A percentile compares a stretch with the other conserved stretches of the same genome.
These are phyloP conservation scores for Antechinus flavipes DNA, from an alignment of 2,113 vertebrate genomes.

Conservation along the genomic window DNA sequence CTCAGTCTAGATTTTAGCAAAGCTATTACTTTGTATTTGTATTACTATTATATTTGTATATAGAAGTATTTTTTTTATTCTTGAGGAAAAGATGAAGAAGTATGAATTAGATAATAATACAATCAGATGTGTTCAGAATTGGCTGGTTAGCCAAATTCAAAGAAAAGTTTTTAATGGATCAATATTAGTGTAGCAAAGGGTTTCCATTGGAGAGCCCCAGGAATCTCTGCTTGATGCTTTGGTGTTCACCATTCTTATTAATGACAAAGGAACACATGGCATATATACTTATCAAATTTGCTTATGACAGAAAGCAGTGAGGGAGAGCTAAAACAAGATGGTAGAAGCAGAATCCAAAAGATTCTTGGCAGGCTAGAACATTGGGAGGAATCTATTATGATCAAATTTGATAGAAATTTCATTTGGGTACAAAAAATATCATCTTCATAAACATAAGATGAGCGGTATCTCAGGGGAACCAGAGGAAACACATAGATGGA, in stretches of 20 bases:
- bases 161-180: neutral
- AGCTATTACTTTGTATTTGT: neutral
- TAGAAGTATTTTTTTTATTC: neutral
- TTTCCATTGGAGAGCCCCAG: neutral
- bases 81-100: neutral
- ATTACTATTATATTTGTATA: too few species aligned
- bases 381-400: neutral
- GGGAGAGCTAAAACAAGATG: neutral
- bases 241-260: slow-evolving; percentile 17
- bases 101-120: slow-evolving; percentile 1
- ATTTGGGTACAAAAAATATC: neutral
- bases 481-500: neutral
- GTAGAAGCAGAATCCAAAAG: slow-evolving; percentile 18
- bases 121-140: neutral
- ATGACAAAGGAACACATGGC: neutral
- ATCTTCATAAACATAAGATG: neutral
- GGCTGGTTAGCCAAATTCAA: neutral
- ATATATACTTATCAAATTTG: neutral
- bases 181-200: neutral
- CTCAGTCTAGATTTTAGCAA: neutral
- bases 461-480: too few species aligned
- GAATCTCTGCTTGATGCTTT: neutral
- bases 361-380: neutral
- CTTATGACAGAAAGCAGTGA: neutral
- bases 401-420: neutral